Percentiles rank a stretch among this genome's conserved stretches.
These are phyloP conservation scores for Crocodylus rhombifer DNA, from an alignment of 2,797 vertebrate species.

Conservation along the genomic window DNA sequence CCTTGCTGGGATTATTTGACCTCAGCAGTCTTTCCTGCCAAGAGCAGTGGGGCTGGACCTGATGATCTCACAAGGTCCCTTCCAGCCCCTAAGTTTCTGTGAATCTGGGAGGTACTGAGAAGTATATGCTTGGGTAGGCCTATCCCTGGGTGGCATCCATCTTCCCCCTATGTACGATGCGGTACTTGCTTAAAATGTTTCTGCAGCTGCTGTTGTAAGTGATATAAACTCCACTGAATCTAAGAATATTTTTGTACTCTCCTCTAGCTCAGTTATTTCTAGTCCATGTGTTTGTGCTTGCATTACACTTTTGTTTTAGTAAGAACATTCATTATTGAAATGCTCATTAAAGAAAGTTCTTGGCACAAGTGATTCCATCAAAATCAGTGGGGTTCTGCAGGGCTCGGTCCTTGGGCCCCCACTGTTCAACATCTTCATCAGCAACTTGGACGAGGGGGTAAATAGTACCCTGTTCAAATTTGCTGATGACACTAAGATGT, in stretches of 20 bases:
- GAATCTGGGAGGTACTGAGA: background rate
- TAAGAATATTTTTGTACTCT: background rate
- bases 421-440: too few species aligned
- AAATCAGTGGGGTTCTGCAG: background rate
- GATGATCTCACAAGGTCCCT: too few species aligned
- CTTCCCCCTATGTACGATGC: background rate
- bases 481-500: too few species aligned
- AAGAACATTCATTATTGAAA: conserved; percentile 43
- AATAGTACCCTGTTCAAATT: too few species aligned
- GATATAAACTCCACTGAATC: background rate
- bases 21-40: too few species aligned
- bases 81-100: background rate
- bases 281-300: background rate
- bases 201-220: background rate
- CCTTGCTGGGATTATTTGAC: too few species aligned
- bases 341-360: background rate
- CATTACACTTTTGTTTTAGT: background rate
- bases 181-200: background rate
- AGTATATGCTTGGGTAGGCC: background rate
- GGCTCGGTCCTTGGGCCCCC: too few species aligned
- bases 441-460: too few species aligned
- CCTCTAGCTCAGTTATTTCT: background rate
- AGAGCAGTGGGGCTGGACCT: too few species aligned
- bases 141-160: accelerated
- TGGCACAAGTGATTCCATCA: background rate